Evolutionary conservation across 2,113 vertebrate species (phyloP), one percentile per base, ranked within the genome.

Genomic region (Amia ocellicauda): DNA sequence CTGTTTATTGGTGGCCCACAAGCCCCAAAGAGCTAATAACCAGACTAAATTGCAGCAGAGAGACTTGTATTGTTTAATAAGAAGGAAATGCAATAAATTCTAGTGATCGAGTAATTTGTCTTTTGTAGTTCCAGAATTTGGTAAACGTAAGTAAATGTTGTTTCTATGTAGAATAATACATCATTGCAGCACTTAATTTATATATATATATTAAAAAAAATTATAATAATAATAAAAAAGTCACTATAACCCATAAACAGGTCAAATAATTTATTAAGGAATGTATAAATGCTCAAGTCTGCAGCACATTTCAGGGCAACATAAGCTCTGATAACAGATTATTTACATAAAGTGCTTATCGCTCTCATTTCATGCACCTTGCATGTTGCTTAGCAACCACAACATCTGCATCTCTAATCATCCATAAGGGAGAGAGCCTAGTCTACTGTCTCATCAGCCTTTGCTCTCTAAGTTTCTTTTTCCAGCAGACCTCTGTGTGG

Each of bases 351-450:
- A 75, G 65, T 63, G 71, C 72, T 75, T 69, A 73, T 66, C 43
- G 57, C 59, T 63, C 49, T 60, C 63, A 57, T 68, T 70, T 60
- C 62, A 62, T 45, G 67, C 70, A 73, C 64, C 71, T 69, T 57
- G 23, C 27, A 65, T 2, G 80, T 84, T 81, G 78, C 85, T 73
- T 83, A 78, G 85, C 79, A 81, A 84, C 80, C 47, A 29, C 60
- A 72, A 73, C 65, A 85, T 81, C 74, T 81, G 72, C 64, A 64
- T 57, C 63, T 59, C 74, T 71, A 66, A 58, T 74, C 59, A 49
- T 59, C 50, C 64, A 47, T 50, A 40, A 69, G 22, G 16, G 24
- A 45, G 51, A 42, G 27, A 31, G 27, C 57, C 47, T 7, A 50
- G 20, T n/a, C n/a, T n/a, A n/a, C n/a, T n/a, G 20, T 7, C 47